Conservation (phyloP, 2,888 invertebrate species). For the Fragum whitleyi region DNA sequence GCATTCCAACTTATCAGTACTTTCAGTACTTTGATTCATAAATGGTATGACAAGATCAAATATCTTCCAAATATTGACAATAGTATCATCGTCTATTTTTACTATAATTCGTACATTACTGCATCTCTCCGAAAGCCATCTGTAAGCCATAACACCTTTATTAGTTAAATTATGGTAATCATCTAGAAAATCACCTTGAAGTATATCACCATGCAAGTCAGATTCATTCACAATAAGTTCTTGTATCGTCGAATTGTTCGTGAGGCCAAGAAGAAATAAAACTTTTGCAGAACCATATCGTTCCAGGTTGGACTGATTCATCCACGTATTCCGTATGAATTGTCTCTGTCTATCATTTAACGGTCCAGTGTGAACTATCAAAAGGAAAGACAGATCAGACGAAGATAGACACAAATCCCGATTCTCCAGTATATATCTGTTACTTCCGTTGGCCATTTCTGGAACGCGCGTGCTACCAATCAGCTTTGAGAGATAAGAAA, state of each 20-base stretch:
- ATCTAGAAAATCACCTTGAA: neutral
- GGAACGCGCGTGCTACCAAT: neutral
- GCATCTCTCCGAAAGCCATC: neutral
- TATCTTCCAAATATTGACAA: neutral
- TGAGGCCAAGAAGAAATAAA: neutral
- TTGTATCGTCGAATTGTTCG: neutral
- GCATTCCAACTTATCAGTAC: too few species aligned
- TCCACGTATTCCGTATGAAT: neutral
- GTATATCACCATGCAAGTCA: neutral
- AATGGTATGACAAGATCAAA: neutral
- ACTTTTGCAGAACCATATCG: neutral
- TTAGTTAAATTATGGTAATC: neutral
- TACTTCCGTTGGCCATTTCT: neutral
- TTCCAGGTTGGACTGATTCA: neutral
- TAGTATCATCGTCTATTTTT: neutral
- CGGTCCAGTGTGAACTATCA: neutral
- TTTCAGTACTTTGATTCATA: too few species aligned
- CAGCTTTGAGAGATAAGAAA: too few species aligned
- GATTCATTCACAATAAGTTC: neutral
- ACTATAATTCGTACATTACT: neutral
- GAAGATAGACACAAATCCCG: neutral
- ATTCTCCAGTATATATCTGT: neutral
- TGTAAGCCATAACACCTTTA: neutral
- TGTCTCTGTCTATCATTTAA: neutral
- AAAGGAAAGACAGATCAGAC: neutral